Evolutionary conservation across 1,140 invertebrate genomes (phyloP), one percentile per base, ranked within the genome.

Genomic region (Lepidotrigona ventralis): DNA sequence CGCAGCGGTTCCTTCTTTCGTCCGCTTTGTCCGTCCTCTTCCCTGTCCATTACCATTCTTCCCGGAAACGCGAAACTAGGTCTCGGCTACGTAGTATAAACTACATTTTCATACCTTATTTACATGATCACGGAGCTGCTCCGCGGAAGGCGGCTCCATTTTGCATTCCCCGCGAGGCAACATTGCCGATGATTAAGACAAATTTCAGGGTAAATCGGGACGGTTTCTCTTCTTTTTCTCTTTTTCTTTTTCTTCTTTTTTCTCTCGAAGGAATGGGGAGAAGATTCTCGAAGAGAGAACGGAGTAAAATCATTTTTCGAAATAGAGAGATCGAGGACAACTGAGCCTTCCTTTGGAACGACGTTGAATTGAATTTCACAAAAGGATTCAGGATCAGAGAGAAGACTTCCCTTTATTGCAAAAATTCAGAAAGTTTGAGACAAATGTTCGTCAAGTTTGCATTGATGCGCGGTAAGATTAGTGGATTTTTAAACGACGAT

Each of bases 41-140:
- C 69, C 70, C 53, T 58, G n/a, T 23, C 70, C 81, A 87, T 88
- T 79, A 81, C 79, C 72, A 77, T 81, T 84, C 64, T 81, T 21
- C 56, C 1, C 63, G 23, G 75, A 81, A 78, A 82, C 69, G 26
- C 63, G 60, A 60, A 77, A 81, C 78, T 85, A 83, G 81, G 81
- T 83, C 75, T 71, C 68, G 74, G 81, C 64, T 83, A 71, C 81
- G 63, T 78, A 60, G 46, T 46, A 60, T 63, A 78, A 83, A 83
- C 75, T 71, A 71, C 81, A 78, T 83, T 83, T 83, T 70, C 81
- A 26, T 78, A 53, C 75, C 54, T 77, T 83, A 78, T 83, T 83
- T 83, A 71, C 81, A 83, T 60, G 81, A 78, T 70, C 66, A n/a
- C 17, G 60, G 54, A 63, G 11, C 81, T 66, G 23, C 46, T 33